Conservation (phyloP, 2,113 vertebrate species). For the Silurus asotus region DNA sequence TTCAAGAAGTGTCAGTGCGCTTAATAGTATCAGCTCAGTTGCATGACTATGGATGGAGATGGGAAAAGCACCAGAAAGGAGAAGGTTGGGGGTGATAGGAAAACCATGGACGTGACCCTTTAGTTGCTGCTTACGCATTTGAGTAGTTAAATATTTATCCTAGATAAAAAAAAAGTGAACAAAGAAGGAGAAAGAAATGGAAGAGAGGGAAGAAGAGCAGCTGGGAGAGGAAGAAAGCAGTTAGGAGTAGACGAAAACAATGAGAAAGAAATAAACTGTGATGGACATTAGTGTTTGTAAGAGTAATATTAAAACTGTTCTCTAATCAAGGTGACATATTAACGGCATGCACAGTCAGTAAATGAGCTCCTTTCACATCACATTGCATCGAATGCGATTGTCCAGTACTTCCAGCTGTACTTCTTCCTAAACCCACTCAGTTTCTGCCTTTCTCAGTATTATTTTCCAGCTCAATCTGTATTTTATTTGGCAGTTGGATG, state of each 20-base stretch:
- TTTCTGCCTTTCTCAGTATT: not conserved
- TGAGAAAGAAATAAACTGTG: not conserved
- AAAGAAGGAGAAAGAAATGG: not conserved
- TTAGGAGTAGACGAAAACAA: not conserved
- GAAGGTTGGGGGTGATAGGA: not conserved
- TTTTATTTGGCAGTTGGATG: not conserved
- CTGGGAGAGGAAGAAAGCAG: not conserved
- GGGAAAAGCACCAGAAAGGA: not conserved
- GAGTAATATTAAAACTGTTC: not conserved
- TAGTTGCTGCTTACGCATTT: conserved; percentile 60
- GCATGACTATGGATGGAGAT: not conserved
- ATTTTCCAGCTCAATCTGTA: not conserved
- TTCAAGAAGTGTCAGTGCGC: not conserved
- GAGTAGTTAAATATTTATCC: conserved; percentile 72
- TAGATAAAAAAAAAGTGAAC: conserved; percentile 52
- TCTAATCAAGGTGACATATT: not conserved
- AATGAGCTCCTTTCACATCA: conserved; percentile 3
- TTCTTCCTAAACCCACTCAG: not conserved
- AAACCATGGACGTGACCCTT: conserved; percentile 57
- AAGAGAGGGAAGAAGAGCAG: not conserved
- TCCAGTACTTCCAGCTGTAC: not conserved
- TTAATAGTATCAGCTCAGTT: not conserved
- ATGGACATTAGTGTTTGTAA: conserved; percentile 5
- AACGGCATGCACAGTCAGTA: not conserved
- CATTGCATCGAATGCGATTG: not conserved